phyloP scores from a whole-genome alignment of 2,113 vertebrate species.

The Otolemur garnettii region DNA sequence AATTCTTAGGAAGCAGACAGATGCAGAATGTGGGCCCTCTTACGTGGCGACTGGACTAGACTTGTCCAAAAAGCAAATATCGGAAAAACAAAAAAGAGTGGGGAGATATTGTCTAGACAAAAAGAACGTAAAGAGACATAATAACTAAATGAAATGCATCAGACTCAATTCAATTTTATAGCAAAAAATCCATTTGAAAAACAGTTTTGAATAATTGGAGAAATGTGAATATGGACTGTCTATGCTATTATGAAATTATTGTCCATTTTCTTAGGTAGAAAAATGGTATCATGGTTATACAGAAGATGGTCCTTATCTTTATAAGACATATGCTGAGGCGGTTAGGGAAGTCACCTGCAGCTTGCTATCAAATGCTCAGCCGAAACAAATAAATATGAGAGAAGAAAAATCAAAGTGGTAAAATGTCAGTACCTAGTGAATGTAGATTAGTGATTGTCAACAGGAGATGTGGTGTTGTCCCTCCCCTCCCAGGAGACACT shows the following conservation, averaged over 20 bases:
- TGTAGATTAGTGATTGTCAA: not conserved
- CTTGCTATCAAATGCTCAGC: not conserved
- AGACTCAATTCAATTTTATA: not conserved
- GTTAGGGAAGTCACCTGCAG: not conserved
- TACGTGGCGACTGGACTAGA: not conserved
- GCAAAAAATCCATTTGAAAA: not conserved
- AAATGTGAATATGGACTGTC: not conserved
- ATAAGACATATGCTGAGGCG: not conserved
- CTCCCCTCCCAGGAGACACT: not conserved
- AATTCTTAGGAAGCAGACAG: not conserved
- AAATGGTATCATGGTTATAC: not conserved
- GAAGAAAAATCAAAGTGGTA: not conserved
- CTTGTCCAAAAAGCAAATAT: not conserved
- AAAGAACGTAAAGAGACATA: not conserved
- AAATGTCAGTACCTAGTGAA: not conserved
- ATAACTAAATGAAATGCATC: not conserved
- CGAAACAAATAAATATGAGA: not conserved
- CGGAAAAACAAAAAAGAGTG: not conserved
- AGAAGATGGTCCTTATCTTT: not conserved
- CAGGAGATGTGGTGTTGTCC: accelerated
- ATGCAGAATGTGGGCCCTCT: not conserved
- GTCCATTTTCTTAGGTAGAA: not conserved
- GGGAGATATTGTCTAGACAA: not conserved
- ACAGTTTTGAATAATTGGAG: not conserved
- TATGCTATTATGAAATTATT: not conserved